phyloP scores from a whole-genome alignment of 2,888 invertebrate species.

The Acanthoscelides obtectus region DNA sequence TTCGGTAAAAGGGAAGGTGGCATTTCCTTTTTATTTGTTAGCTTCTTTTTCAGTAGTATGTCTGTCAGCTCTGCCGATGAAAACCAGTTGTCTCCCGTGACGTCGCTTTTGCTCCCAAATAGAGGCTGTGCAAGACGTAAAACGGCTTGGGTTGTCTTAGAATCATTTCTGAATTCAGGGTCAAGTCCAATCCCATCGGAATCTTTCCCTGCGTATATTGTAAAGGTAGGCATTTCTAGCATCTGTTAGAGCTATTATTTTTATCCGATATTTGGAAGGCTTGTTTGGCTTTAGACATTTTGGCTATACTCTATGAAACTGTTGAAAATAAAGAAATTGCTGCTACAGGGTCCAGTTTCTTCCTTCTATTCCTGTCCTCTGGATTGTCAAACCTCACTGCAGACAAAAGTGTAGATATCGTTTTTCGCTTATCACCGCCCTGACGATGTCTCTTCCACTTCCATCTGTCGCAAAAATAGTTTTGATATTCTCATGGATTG shows the following conservation, averaged over 20 bases:
- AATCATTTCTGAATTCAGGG: constrained; percentile 27
- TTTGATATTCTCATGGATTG: constrained; percentile 16
- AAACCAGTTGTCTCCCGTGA: constrained; percentile 37
- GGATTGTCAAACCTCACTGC: constrained; percentile 20
- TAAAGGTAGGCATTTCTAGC: constrained; percentile 23
- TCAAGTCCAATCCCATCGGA: constrained; percentile 29
- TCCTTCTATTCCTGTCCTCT: constrained; percentile 17
- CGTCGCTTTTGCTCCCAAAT: constrained; percentile 29
- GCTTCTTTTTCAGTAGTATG: constrained; percentile 16
- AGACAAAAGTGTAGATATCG: constrained; percentile 14
- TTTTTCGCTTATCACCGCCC: constrained; percentile 15
- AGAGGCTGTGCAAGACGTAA: constrained; percentile 29
- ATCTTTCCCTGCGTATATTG: constrained; percentile 30
- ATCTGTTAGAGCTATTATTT: constrained; percentile 34
- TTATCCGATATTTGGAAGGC: constrained; percentile 35
- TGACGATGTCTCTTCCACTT: constrained; percentile 20
- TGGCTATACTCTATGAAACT: constrained; percentile 13
- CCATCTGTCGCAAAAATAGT: constrained; percentile 22
- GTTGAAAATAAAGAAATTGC: constrained; percentile 14
- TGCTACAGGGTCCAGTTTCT: constrained; percentile 17
- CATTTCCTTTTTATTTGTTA: constrained; percentile 27
- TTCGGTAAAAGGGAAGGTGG: constrained; percentile 22
- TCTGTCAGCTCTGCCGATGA: constrained; percentile 30
- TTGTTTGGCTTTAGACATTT: constrained; percentile 30
- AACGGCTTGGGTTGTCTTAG: constrained; percentile 32